phyloP scores from a whole-genome alignment of 2,797 vertebrate species.

The Phalloptychus januarius region DNA sequence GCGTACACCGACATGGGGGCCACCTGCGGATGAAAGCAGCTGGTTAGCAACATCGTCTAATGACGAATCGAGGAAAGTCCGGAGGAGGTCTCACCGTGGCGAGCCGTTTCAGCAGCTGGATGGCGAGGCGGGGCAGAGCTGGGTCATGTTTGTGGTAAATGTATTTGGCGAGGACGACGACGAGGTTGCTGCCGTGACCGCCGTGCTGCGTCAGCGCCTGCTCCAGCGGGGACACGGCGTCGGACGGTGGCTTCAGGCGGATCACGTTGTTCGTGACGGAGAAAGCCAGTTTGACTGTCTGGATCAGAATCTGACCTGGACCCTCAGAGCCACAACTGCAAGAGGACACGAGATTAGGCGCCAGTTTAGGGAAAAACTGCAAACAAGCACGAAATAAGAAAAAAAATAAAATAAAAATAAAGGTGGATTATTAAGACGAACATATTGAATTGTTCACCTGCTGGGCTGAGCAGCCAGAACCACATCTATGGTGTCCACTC shows the following conservation, averaged over 20 bases:
- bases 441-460: slow-evolving; percentile 78
- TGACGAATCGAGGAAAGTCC: accelerated
- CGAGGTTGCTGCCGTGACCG: slow-evolving; percentile 94
- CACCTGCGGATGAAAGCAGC: slow-evolving; percentile 79
- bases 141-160: slow-evolving; percentile 98
- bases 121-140: slow-evolving; percentile 92
- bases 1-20: slow-evolving; percentile 98
- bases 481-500: slow-evolving; percentile 95
- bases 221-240: slow-evolving; percentile 90
- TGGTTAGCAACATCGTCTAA: too few relatives aligned
- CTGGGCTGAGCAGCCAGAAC: slow-evolving; percentile 92
- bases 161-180: slow-evolving; percentile 95
- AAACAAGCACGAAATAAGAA: background rate
- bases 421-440: background rate
- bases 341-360: background rate
- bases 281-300: slow-evolving; percentile 95
- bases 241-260: slow-evolving; percentile 90
- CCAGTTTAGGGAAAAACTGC: background rate
- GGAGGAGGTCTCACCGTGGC: slow-evolving; percentile 82
- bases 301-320: slow-evolving; percentile 94
- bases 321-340: slow-evolving; percentile 90
- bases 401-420: background rate
- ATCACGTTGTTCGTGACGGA: slow-evolving; percentile 97
- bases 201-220: slow-evolving; percentile 96
- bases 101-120: slow-evolving; percentile 95